Evolutionary conservation across 2,888 invertebrate species (phyloP).

Genomic region (Protonemura montana): DNA sequence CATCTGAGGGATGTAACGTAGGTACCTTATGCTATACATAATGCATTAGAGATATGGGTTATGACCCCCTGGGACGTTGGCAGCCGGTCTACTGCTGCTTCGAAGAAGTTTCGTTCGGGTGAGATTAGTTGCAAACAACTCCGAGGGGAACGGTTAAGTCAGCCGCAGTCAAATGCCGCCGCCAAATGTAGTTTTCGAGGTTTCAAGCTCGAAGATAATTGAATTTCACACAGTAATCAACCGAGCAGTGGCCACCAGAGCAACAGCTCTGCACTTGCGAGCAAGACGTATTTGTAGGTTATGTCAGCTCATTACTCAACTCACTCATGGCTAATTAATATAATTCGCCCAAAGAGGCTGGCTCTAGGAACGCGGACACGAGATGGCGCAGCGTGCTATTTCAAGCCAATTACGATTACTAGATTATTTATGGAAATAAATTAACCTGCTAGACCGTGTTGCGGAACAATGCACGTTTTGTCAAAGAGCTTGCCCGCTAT

Average conservation of each 20-base stretch:
- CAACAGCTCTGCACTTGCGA: neutral
- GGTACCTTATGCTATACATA: slow-evolving; percentile 13
- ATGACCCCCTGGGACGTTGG: slow-evolving; percentile 27
- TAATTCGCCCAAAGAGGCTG: neutral
- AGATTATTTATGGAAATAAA: neutral
- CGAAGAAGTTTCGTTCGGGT: slow-evolving; percentile 27
- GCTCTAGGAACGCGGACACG: neutral
- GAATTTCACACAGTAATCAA: slow-evolving; percentile 40
- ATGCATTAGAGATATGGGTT: slow-evolving; percentile 32
- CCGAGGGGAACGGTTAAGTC: slow-evolving; percentile 8
- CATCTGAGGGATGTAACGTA: slow-evolving; percentile 25
- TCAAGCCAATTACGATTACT: neutral
- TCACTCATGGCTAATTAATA: neutral
- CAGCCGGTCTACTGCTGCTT: neutral
- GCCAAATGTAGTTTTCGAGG: slow-evolving; percentile 40
- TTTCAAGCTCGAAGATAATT: slow-evolving; percentile 40
- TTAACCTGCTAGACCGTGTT: neutral
- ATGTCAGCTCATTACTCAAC: neutral
- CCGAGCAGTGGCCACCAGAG: slow-evolving; percentile 22
- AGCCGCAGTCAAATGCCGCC: slow-evolving; percentile 30
- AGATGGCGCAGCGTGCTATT: neutral
- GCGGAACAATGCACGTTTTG: neutral
- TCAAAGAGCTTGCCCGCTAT: neutral
- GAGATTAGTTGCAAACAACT: slow-evolving; percentile 34
- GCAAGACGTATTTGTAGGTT: neutral